Base-by-base conservation (phyloP, 2,113 vertebrate species). In the Siphamia tubifer region DNA sequence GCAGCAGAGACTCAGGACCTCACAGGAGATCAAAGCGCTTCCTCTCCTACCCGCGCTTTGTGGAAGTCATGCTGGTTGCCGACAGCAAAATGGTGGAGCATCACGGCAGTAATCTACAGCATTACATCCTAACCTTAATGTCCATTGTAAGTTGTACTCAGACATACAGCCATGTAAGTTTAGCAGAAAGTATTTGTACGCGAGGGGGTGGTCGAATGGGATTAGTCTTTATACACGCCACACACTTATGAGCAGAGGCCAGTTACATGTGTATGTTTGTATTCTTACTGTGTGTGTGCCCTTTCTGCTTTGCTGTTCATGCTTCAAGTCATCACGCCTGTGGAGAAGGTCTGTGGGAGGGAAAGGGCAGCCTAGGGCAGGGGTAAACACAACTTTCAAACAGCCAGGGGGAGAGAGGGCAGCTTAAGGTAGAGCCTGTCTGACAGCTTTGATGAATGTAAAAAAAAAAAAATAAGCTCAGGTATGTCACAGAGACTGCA, bases 1-100 rank as follows among this genome's bases (percentile, higher is more conserved):
- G 86, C 52, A 72, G 88, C 58, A 89, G 83, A 27, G 92, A 93
- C 82, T 93, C 90, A 71, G 92, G 87, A 87, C 90, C 88, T 74
- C 95, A 92, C 85, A 94, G 87, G 81, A 94, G 97, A 91, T 92
- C 93, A 43, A 99, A 98, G 82, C 94, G 98, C 43, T 99, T 98
- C 84, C 89, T 99, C 55, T 99, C 97, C 77, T 98, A 98, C 79
- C 97, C 97, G 69, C 97, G 97, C 77, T 98, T 96, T 80, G 96
- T 99, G 75, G 97, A 99, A 87, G 96, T 98, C 86, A 98, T 99
- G 98, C 95, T 98, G 84, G 96, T 98, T 49, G 98, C 96, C 48
- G 98, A 99, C 92, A 95, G 90, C 89, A 98, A 93, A 88, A 99
- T 99, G 98, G 95, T 96, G 19, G 93, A 94, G 49, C 96, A 97